Percentiles rank a stretch among this genome's conserved stretches.
Conservation (phyloP, 2,888 invertebrate genomes). For the Heliconius cydno region DNA sequence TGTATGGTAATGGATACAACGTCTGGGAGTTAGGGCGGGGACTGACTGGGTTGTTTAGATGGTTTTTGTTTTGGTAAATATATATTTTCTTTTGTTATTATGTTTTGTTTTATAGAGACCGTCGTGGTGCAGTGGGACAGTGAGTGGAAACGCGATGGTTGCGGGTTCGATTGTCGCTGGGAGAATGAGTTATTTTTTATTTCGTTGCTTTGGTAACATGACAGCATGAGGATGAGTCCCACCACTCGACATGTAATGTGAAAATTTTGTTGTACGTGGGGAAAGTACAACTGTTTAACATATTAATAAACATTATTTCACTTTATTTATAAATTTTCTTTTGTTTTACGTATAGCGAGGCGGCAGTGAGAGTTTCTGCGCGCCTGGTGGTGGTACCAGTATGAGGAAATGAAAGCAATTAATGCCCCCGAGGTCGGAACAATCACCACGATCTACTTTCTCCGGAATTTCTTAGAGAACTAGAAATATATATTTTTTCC, state of each 20-base stretch:
- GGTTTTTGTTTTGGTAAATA: neutral
- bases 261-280: too few relatives aligned
- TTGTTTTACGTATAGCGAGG: too few relatives aligned
- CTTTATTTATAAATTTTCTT: too few relatives aligned
- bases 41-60: neutral
- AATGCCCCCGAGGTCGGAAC: too few relatives aligned
- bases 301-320: too few relatives aligned
- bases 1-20: constrained; percentile 43
- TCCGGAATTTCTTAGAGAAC: neutral
- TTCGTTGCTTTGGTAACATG: neutral
- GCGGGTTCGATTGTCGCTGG: neutral
- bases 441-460: too few relatives aligned
- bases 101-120: neutral
- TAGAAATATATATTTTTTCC: neutral
- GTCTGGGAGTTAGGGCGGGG: constrained; percentile 35
- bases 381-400: too few relatives aligned
- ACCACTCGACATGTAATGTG: neutral
- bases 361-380: too few relatives aligned
- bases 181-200: neutral
- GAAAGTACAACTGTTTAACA: too few relatives aligned
- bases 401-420: too few relatives aligned
- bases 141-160: neutral
- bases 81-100: neutral
- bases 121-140: neutral
- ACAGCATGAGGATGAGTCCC: neutral